Base-by-base conservation (phyloP, 2,797 vertebrate genomes). In the Meda fulgida region DNA sequence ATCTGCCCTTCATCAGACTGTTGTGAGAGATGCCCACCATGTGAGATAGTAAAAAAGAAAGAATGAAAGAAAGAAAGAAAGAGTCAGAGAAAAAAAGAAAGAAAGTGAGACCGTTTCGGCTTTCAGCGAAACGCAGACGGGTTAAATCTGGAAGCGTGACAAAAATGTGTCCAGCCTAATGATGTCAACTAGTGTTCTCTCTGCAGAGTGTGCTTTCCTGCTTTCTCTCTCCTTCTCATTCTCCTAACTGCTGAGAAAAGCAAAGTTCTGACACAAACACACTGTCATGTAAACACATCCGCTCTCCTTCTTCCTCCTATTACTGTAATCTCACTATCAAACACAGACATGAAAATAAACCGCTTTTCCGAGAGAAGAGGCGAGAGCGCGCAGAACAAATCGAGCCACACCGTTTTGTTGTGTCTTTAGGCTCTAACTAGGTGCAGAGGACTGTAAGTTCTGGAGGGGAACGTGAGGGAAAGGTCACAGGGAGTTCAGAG, bases 401-500 rank as follows among this genome's bases (percentile, higher is more conserved):
- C 34, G 58, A 66, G 65, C 60, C 55, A 65, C 43, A 51, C 40
- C 73, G 81, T 82, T 53, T 14, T 23, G 65, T 58, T 53, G 51
- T 82, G 79, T 84, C 85, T 87, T 80, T 76, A 72, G 80, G 40
- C 81, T 58, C 86, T 87, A 88, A 93, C 92, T 93, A 94, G 95
- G 95, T 95, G 93, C 94, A 93, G 82, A 92, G 88, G 86, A 93
- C 90, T 92, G 94, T 92, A 95, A 95, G 94, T 96, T 95, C 87
- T 89, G 87, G 91, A 76, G 87, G 92, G 91, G 90, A 93, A 93
- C 94, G 91, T 88, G 89, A 92, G 91, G 86, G 91, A 89, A 96
- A 97, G 98, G 98, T 98, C 97, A 96, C 86, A 71, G 87, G 93
- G 96, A 99, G 98, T 98, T 99, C 98, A 98, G 94, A 88, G 90